Evolutionary conservation across 1,140 invertebrate species (phyloP), one percentile per base, ranked within the genome.

Genomic region (Pseudomyrmex cubaensis): DNA sequence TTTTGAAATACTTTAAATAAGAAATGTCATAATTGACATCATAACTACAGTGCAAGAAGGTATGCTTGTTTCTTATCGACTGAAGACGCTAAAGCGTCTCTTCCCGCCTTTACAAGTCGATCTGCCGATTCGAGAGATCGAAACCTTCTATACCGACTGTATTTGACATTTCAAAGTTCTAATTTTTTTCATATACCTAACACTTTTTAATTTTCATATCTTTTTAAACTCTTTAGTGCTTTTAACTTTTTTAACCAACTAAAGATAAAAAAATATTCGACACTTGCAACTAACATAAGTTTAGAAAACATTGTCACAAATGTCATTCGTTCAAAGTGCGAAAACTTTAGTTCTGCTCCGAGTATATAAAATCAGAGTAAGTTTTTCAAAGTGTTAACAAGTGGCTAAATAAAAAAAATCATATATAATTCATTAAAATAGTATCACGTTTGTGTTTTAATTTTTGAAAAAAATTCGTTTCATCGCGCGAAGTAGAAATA

Each of bases 71-170:
- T 67, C 15, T 90, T 89, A 89, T 86, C 87, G 82, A 63, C 83
- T 15, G 77, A 66, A 88, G 0, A 56, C 75, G 9, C 5, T n/a
- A 80, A 50, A 7, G 9, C 2, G 17, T 50, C 59, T 57, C 59
- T 44, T 50, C 59, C 46, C 54, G 7, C 20, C 35, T 56, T 80
- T 59, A 25, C 50, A 52, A 5, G 8, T 82, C 15, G 84, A 84
- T 86, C 82, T 86, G n/a, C 10, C 76, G 87, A 88, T 88, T 70
- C 15, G n/a, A 20, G n/a, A 61, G 15, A 61, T 63, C 25, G 78
- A 48, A 62, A 85, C 35, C 88, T 89, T 89, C 87, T 13, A 59
- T 89, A 89, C 87, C 88, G 88, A 89, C 88, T 5, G 76, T 70
- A 59, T 72, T 12, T 46, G 20, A 64, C 17, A 2, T 25, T 1